Evolutionary conservation across 2,888 invertebrate species (phyloP), one percentile per base, ranked within the genome.

Genomic region (Chamaedrilus cognettii): DNA sequence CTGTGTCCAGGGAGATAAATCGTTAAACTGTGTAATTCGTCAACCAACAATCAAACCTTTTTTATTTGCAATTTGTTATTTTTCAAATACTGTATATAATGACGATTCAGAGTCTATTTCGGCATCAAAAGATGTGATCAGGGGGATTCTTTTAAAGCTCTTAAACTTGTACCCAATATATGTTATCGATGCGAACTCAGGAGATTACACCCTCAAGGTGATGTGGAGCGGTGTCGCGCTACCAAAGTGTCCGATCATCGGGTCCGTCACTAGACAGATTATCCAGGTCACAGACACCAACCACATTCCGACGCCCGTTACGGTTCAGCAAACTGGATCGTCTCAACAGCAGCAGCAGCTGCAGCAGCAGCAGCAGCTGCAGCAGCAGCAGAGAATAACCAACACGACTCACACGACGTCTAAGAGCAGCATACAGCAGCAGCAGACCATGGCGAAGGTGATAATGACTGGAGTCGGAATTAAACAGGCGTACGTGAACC

Each of bases 401-500:
- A n/a, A n/a, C n/a, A 60, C 26, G 35, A 7, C 52, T 31, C 52
- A 19, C 7, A 64, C 42, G 33, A 57, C 64, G 1, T 23, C 64
- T 2, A 32, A 33, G 30, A 61, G 51, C 3, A 34, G 19, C 3
- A 23, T 30, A 35, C 32, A 33, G 30, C 32, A 33, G 23, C 59
- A 57, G 31, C 31, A 33, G 49, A 55, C 19, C 42, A 42, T 64
- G 15, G 69, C 67, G n/a, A 71, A 71, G 66, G 83, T 84, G 32
- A 77, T 81, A 52, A 85, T 98, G 11, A 91, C 93, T 34, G 98
- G 98, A 0, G 88, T 92, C 33, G 98, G 98, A 0, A 85, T 98
- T 57, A 93, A 94, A 1, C 90, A 92, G 62, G 97, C 97, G 0
- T 90, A 92, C 71, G 93, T 95, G 51, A 92, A 93, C 19, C 93